Base-by-base conservation (phyloP, 2,797 vertebrate species). In the Morelia viridis region DNA sequence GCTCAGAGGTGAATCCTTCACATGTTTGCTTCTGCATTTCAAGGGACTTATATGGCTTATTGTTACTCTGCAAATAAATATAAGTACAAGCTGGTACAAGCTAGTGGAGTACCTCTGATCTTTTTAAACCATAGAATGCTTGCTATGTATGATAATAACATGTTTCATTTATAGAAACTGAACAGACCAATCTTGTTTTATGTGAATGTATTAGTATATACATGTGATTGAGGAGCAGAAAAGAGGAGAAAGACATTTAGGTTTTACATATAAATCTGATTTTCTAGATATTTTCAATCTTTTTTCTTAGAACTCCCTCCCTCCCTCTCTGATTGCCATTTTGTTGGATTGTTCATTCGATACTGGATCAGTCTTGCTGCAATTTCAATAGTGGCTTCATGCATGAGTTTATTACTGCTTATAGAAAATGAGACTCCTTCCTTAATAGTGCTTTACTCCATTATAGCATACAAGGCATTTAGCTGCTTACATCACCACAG, bases 361-460 rank as follows among this genome's bases (percentile, higher is more conserved):
- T 89, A 89, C 28, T 85, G 61, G 68, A 85, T 60, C 62, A 60
- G 26, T 28, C 11, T 85, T 83, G 53, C 22, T 68, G 12, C 35
- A 64, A 60, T 89, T 89, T 61, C 41, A n/a, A 17, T 89, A 58
- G 80, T 24, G 62, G 64, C 80, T 86, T 89, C 91, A 85, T 60
- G 83, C 88, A 41, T 60, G 26, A 89, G 50, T 71, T 85, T 83
- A 92, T 46, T 89, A 86, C 56, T 64, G 28, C 58, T 85, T 92
- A 89, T 13, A 89, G 61, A 92, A 92, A 92, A 58, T 84, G 88
- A 92, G 88, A 85, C 88, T 17, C 89, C 62, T 89, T 92, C 60
- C 88, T 92, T 68, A 83, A 89, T 65, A 58, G 76, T 50, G 26
- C 50, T 92, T 92, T 68, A 85, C 85, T 89, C 91, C 80, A 92